Percentiles rank a stretch among this genome's conserved stretches.
phyloP scores from a whole-genome alignment of 2,797 vertebrate species.

The Alcedo atthis region DNA sequence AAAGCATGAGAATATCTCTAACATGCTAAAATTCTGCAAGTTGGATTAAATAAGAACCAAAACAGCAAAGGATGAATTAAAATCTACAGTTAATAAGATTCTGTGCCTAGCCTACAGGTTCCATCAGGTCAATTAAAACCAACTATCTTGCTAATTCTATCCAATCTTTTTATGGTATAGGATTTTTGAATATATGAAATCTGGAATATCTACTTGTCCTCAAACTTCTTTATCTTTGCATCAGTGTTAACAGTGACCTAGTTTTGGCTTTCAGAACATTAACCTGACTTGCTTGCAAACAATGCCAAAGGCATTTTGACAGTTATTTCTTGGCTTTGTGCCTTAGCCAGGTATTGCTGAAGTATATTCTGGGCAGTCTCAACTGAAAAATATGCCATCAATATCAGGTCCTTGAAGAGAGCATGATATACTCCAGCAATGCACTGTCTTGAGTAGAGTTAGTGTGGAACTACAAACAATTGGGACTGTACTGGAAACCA shows the following conservation, averaged over 20 bases:
- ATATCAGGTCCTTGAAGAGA: background rate
- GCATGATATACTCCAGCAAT: background rate
- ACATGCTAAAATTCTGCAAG: background rate
- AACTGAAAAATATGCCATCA: background rate
- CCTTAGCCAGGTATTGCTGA: background rate
- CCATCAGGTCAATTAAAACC: background rate
- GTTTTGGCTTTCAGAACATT: background rate
- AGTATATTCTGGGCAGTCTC: background rate
- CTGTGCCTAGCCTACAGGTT: background rate
- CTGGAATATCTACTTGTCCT: background rate
- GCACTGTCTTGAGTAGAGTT: background rate
- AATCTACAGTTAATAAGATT: background rate
- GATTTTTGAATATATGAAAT: background rate
- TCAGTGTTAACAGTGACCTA: background rate
- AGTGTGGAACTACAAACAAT: background rate
- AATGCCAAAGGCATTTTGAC: background rate
- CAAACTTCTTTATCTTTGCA: background rate
- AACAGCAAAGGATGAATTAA: background rate
- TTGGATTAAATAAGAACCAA: background rate
- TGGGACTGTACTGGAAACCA: background rate
- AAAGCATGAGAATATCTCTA: background rate
- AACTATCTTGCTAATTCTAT: background rate
- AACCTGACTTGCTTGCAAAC: background rate
- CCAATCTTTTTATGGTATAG: background rate
- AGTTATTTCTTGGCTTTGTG: background rate